Conservation (phyloP, 2,113 vertebrate species). For the Trichomycterus rosablanca region DNA sequence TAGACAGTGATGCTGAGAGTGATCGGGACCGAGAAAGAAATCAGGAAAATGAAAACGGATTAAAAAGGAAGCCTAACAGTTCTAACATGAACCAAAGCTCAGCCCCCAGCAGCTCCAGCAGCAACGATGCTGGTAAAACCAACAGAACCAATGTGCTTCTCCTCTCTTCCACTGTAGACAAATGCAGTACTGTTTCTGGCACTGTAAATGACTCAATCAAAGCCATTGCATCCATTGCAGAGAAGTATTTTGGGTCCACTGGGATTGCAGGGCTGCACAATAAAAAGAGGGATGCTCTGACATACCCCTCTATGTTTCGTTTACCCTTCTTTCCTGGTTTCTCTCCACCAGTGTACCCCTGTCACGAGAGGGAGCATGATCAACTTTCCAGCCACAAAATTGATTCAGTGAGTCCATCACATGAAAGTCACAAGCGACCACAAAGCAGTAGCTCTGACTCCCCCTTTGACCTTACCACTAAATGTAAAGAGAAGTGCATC, state of each 20-base stretch:
- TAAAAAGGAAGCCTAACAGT: constrained; percentile 83
- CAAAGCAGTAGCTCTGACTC: constrained; percentile 82
- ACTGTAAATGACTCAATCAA: constrained; percentile 99
- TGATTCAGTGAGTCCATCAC: constrained; percentile 79
- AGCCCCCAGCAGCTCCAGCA: constrained; percentile 65
- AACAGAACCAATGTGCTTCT: constrained; percentile 79
- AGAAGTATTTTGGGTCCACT: constrained; percentile 98
- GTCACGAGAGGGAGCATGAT: constrained; percentile 86
- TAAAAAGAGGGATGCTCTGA: constrained; percentile 90
- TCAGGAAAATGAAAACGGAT: constrained; percentile 91
- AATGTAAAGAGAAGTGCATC: constrained; percentile 83
- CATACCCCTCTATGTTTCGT: constrained; percentile 97
- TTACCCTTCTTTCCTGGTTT: constrained; percentile 97
- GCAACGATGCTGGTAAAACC: constrained; percentile 63
- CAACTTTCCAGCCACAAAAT: constrained; percentile 80
- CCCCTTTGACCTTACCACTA: constrained; percentile 96
- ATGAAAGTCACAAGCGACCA: constrained; percentile 82
- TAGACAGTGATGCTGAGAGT: constrained; percentile 97
- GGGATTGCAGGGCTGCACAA: constrained; percentile 93
- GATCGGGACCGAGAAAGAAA: constrained; percentile 91
- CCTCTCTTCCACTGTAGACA: constrained; percentile 87
- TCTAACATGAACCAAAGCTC: constrained; percentile 74
- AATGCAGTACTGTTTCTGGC: constrained; percentile 93
- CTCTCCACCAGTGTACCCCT: constrained; percentile 95
- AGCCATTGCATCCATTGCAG: constrained; percentile 98